Evolutionary conservation across 2,113 vertebrate genomes (phyloP), one percentile per base, ranked within the genome.

Genomic region (Pipa parva): DNA sequence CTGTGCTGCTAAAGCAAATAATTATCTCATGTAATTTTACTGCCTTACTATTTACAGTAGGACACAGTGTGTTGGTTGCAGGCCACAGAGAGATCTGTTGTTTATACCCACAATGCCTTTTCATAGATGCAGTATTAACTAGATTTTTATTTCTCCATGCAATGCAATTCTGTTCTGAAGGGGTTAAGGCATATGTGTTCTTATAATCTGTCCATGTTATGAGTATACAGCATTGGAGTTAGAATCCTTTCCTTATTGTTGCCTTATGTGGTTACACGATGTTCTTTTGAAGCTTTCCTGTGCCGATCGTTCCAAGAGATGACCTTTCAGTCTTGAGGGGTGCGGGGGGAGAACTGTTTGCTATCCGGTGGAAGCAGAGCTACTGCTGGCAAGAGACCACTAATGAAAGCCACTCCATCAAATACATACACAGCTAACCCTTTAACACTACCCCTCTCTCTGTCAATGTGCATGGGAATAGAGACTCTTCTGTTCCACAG

Each of bases 361-460:
- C 20, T 69, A 11, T 52, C 31, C 31, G 46, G 17, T 42, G 12
- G 29, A 51, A 39, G 39, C 37, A 8, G 25, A 48, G 26, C n/a
- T 10, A 48, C 18, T 27, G 15, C 57, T 60, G 57, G 37, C 20
- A 28, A 37, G 48, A n/a, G 22, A 18, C 24, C 5, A 15, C 31
- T 69, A 69, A 69, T 69, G 57, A 60, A 69, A 69, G 48, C 56
- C 57, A 69, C 57, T 17, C 46, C 45, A 59, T 25, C 45, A 17
- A 37, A 4, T 68, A 6, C 31, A 33, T 24, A 49, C 46, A 10
- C 20, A 31, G 12, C 18, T 36, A 36, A 21, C 28, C 29, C 36
- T 68, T 59, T 59, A n/a, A 13, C 26, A 13, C 13, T 2, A 8
- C 13, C 18, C 11, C 13, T 36, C 17, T 57, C 29, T 48, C 26